Conservation (phyloP, 2,113 vertebrate species). For the Malurus elegans region DNA sequence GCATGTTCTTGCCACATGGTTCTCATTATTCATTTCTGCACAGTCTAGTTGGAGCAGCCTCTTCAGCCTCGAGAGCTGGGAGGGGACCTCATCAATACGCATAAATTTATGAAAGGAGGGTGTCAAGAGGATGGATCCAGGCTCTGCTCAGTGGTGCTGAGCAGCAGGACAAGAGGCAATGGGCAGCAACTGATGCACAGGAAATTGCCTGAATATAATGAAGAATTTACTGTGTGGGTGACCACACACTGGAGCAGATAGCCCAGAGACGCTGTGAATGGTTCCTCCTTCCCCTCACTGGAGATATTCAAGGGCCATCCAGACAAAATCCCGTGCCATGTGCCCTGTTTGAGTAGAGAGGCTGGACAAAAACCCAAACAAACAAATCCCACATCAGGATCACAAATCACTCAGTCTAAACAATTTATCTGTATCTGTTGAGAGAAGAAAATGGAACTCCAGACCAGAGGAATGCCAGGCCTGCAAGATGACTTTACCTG, state of each 20-base stretch:
- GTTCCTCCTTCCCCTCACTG: too few species aligned
- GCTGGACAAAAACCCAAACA: not conserved
- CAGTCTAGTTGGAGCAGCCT: not conserved
- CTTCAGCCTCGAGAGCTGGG: not conserved
- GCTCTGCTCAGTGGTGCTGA: not conserved
- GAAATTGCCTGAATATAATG: not conserved
- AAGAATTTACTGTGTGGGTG: not conserved
- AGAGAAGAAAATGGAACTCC: not conserved
- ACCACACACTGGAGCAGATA: not conserved
- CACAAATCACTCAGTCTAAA: not conserved
- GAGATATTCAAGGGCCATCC: not conserved
- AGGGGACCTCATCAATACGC: not conserved
- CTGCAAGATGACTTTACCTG: not conserved
- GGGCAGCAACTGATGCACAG: not conserved
- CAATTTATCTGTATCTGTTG: not conserved
- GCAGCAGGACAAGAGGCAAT: not conserved
- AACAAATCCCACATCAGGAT: not conserved
- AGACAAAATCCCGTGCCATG: accelerated
- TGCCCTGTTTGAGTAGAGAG: not conserved
- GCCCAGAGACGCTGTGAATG: not conserved
- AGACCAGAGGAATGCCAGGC: not conserved
- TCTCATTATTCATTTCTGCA: not conserved
- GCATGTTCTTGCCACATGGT: not conserved
- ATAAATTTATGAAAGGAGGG: not conserved
- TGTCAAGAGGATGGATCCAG: not conserved